A percentile compares a stretch with the other conserved stretches of the same genome.
Evolutionary conservation across 2,888 invertebrate species (phyloP).

Genomic region (Drosophila antonietae): DNA sequence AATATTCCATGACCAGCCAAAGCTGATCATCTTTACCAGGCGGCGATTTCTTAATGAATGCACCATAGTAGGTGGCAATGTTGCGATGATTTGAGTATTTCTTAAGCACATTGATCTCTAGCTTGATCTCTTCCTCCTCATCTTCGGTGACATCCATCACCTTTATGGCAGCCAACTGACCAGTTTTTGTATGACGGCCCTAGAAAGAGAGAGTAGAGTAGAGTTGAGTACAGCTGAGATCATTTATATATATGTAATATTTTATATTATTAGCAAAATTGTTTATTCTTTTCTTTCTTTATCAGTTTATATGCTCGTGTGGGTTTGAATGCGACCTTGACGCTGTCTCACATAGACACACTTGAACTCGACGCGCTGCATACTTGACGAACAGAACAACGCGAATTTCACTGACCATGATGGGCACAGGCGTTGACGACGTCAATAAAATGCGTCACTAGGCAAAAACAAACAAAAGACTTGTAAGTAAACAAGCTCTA

Average conservation of each 20-base stretch:
- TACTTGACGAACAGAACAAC: conserved; percentile 32
- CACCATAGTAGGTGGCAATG: conserved; percentile 99
- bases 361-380: conserved; percentile 49
- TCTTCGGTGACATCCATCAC: conserved; percentile 99
- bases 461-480: neutral
- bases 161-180: conserved; percentile 99
- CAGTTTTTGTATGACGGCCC: conserved; percentile 99
- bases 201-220: conserved; percentile 80
- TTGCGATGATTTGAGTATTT: conserved; percentile 99
- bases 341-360: conserved; percentile 35
- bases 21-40: conserved; percentile 99
- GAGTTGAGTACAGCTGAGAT: neutral
- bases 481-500: conserved; percentile 61
- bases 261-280: conserved; percentile 9
- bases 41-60: conserved; percentile 99
- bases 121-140: conserved; percentile 99
- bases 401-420: conserved; percentile 43
- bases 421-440: conserved; percentile 34
- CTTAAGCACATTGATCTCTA: conserved; percentile 99
- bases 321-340: conserved; percentile 28
- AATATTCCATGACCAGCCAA: conserved; percentile 99
- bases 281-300: conserved; percentile 16
- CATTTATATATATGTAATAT: neutral
- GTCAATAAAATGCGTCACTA: conserved; percentile 65
- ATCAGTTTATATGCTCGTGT: conserved; percentile 39